A percentile compares a stretch with the other conserved stretches of the same genome.
Evolutionary conservation across 2,113 vertebrate species (phyloP).

Genomic region (Colius striatus): DNA sequence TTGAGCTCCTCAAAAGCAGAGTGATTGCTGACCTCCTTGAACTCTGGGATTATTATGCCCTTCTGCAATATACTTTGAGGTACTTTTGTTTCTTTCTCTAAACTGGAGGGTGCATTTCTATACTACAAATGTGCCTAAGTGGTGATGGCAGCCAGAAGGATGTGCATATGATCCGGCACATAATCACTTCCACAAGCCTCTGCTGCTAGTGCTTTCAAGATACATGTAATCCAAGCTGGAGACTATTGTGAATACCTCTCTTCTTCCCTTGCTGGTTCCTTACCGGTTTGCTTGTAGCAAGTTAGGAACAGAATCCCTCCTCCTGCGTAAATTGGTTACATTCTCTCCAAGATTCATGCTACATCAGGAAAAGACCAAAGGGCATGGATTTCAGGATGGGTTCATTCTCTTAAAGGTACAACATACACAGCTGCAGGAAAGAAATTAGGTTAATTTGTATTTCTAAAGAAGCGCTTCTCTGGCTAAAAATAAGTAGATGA

Average conservation of each 20-base stretch:
- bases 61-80: not conserved
- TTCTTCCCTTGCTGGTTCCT: constrained; percentile 10
- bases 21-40: not conserved
- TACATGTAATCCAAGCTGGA: not conserved
- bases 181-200: constrained; percentile 42
- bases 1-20: not conserved
- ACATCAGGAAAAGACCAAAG: constrained; percentile 1
- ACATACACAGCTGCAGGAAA: not conserved
- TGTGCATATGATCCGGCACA: not conserved
- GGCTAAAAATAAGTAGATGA: not conserved
- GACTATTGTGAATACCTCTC: not conserved
- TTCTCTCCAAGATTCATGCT: constrained; percentile 38
- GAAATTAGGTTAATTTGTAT: not conserved
- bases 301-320: constrained; percentile 39
- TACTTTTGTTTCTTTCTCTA: not conserved
- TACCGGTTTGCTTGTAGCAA: not conserved
- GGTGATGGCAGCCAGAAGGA: not conserved
- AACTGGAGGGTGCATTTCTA: not conserved
- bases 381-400: constrained; percentile 16
- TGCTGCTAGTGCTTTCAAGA: constrained; percentile 23
- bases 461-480: not conserved
- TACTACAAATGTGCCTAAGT: not conserved
- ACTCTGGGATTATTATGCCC: not conserved
- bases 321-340: constrained; percentile 29
- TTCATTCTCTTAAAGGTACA: constrained; percentile 58